Evolutionary conservation across 1,140 invertebrate species (phyloP).

Genomic region (Homarus americanus): DNA sequence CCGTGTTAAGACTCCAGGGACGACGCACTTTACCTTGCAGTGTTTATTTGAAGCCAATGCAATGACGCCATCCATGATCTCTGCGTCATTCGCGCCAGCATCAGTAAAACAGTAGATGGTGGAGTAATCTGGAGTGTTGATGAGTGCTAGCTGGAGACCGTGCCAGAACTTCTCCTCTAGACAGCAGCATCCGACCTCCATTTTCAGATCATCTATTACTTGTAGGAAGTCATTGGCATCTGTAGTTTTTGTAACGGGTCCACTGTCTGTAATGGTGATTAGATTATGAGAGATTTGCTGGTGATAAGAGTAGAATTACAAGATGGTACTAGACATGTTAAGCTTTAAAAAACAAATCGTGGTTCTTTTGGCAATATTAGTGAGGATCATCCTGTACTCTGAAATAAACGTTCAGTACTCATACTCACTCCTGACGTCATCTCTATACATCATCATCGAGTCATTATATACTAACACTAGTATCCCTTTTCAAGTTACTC

Average conservation of each 20-base stretch:
- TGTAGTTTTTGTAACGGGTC: slow-evolving; percentile 42
- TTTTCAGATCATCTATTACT: slow-evolving; percentile 5
- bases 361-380: too few species aligned
- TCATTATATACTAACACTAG: too few species aligned
- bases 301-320: too few species aligned
- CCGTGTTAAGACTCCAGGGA: neutral
- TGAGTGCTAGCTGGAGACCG: slow-evolving; percentile 41
- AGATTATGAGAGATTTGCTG: too few species aligned
- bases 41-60: slow-evolving; percentile 44
- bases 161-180: slow-evolving; percentile 64
- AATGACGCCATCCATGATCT: slow-evolving; percentile 53
- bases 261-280: slow-evolving; percentile 1
- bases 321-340: too few species aligned
- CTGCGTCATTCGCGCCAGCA: slow-evolving; percentile 48
- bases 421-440: too few species aligned
- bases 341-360: too few species aligned
- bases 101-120: slow-evolving; percentile 62
- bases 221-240: slow-evolving; percentile 35
- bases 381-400: too few species aligned
- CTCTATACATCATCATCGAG: too few species aligned
- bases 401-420: too few species aligned
- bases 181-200: slow-evolving; percentile 28
- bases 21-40: slow-evolving; percentile 2
- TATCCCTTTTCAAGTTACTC: too few species aligned
- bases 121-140: slow-evolving; percentile 53